Evolutionary conservation across 2,888 invertebrate species (phyloP), one percentile per base, ranked within the genome.

Genomic region (Papilio elwesi): DNA sequence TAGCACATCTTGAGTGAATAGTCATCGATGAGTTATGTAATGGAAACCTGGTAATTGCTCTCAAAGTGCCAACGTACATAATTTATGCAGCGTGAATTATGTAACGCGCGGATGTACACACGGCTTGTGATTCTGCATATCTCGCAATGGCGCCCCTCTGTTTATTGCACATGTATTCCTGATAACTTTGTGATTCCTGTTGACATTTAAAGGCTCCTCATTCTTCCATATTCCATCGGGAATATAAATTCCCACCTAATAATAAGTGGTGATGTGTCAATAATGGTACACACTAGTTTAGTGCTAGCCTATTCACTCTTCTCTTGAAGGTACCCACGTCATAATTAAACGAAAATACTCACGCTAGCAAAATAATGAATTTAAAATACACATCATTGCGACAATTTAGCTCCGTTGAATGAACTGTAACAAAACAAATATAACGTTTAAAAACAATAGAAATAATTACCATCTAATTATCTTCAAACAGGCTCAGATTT

Each of bases 21-120:
- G 85, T 87, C 88, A 92, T 92, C 87, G 89, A 76, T 93, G 90
- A 93, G 88, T 92, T 92, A 93, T 93, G 93, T 93, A 89, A 91
- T 91, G 92, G 91, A 93, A 92, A 88, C 87, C 86, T 87, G 86
- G 90, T 93, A 93, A 93, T 93, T 92, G 92, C 88, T 90, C 84
- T 83, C 89, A 89, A 91, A 92, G 92, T 92, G 93, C 87, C 85
- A 88, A 89, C 91, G 85, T 91, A 88, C 90, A 92, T 92, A 91
- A 92, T 91, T 91, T 89, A 93, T 88, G 85, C 80, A 79, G 79
- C 82, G 83, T 80, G 85, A 85, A 89, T 90, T 90, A 89, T 90
- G 89, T 75, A 74, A 74, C 76, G 74, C 65, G 70, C 64, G 73
- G 71, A 75, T 69, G 74, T 70, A 73, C 62, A 70, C 71, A 55